Percentiles rank a stretch among this genome's conserved stretches.
Evolutionary conservation across 2,797 vertebrate genomes (phyloP).

Genomic region (Danionella dracula): DNA sequence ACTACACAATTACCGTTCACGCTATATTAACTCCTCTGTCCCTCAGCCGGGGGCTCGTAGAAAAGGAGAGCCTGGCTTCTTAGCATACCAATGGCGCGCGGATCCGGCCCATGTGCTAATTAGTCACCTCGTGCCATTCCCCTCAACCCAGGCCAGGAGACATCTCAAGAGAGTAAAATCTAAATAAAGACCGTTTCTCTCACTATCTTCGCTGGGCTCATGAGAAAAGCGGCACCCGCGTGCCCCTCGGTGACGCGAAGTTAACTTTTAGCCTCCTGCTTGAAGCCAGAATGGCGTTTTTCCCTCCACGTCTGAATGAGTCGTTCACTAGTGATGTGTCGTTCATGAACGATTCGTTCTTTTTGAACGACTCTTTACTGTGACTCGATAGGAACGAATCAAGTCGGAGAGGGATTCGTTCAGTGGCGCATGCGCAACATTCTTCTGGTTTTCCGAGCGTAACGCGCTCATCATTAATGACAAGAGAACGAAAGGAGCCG

Average conservation of each 20-base stretch:
- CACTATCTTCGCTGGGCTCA: slow-evolving; percentile 15
- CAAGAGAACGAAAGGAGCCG: no score
- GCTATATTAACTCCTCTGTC: slow-evolving; percentile 98
- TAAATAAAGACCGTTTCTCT: slow-evolving; percentile 38
- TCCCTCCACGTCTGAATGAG: not conserved
- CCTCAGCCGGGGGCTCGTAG: slow-evolving; percentile 76
- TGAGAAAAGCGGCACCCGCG: slow-evolving; percentile 19
- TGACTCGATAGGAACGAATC: no score
- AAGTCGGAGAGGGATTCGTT: no score
- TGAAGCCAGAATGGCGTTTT: slow-evolving; percentile 1
- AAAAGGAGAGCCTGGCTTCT: slow-evolving; percentile 83
- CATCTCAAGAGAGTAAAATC: slow-evolving; percentile 50
- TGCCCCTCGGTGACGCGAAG: slow-evolving; percentile 9
- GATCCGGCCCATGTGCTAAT: slow-evolving; percentile 91
- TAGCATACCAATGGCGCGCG: slow-evolving; percentile 86
- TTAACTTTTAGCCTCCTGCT: slow-evolving; percentile 29
- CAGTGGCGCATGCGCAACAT: no score
- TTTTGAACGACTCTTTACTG: no score
- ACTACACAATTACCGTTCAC: slow-evolving; percentile 99
- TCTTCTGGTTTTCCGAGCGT: no score
- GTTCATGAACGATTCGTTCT: no score
- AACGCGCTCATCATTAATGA: no score
- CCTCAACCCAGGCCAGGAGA: slow-evolving; percentile 69
- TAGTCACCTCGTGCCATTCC: slow-evolving; percentile 90
- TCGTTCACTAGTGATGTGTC: no score